A percentile compares a stretch with the other conserved stretches of the same genome.
These are phyloP conservation scores for Mirounga angustirostris DNA, from an alignment of 2,113 vertebrate genomes.

Conservation along the genomic window DNA sequence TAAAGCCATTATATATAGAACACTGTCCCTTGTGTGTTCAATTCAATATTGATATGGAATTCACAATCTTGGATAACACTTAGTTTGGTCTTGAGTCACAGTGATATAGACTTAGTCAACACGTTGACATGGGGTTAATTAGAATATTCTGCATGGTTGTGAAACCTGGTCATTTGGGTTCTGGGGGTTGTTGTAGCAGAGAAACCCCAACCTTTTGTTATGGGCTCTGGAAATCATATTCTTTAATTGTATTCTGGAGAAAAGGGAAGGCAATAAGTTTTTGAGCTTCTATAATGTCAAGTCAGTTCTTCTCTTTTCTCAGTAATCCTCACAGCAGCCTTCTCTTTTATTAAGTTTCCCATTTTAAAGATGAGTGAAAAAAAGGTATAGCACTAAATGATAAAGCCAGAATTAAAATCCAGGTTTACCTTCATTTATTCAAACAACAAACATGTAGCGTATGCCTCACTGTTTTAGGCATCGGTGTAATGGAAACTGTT, in stretches of 20 bases:
- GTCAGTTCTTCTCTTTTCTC: background rate
- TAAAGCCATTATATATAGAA: background rate
- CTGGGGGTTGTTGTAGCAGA: background rate
- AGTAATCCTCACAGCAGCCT: background rate
- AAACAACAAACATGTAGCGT: background rate
- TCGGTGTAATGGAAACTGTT: background rate
- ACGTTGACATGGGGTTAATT: background rate
- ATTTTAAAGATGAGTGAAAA: background rate
- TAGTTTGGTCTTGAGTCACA: background rate
- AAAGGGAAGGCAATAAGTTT: background rate
- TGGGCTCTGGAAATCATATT: background rate
- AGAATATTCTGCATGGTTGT: background rate
- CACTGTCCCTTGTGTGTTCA: background rate
- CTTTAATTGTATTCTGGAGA: background rate
- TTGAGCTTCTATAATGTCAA: background rate
- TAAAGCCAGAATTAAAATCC: background rate
- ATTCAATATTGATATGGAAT: background rate
- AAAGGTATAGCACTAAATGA: background rate
- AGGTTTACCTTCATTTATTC: slow-evolving; percentile 36
- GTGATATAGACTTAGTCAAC: background rate
- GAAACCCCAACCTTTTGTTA: background rate
- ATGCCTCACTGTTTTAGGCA: background rate
- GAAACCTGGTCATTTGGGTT: background rate
- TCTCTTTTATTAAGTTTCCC: slow-evolving; percentile 31
- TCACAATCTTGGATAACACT: background rate